Base-by-base conservation (phyloP, 2,888 invertebrate genomes). In the Pantelozetes paolii region DNA sequence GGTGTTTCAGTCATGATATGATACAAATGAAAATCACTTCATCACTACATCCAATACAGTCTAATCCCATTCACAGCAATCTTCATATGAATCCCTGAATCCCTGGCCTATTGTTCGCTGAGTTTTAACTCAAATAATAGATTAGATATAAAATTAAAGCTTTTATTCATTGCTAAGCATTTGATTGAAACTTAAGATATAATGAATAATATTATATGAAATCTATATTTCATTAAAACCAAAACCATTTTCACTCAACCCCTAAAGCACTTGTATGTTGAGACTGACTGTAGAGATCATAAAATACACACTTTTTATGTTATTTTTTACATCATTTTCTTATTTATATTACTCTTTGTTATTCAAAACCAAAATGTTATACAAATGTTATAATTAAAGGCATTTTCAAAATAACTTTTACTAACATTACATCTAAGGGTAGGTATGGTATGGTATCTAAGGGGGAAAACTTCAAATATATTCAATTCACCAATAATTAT, bases 21-120 rank as follows among this genome's bases (percentile, higher is more conserved):
- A 57, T 26, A 23, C 18, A 54, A 54, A 28, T 59, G 28, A 30
- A 5, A 54, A 54, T 54, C 54, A 54, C 54, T 54, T 54, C 54
- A 54, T 54, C 54, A 54, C 48, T 48, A 48, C 6, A 5, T 3
- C 15, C 20, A 48, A n/a, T 54, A 54, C 54, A 54, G 54, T 54
- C 54, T 54, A 54, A 54, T 54, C 54, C 54, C 20, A 20, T 54
- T 54, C 45, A 18, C 15, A 45, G 15, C 2, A 15, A 2, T 11
- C 45, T 18, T 45, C 2, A 36, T 36, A 36, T 18, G 2, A 45
- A 15, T 45, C 45, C 5, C 5, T 36, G 36, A 36, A 36, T 36
- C 36, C 11, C 45, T 6, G 2, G 6, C 45, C 45, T 15, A 45
- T 45, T 45, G 45, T 45, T 15, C 18, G 45, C 15, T 15, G 54